phyloP scores from a whole-genome alignment of 1,140 invertebrate genomes.

The Temnothorax nylanderi region DNA sequence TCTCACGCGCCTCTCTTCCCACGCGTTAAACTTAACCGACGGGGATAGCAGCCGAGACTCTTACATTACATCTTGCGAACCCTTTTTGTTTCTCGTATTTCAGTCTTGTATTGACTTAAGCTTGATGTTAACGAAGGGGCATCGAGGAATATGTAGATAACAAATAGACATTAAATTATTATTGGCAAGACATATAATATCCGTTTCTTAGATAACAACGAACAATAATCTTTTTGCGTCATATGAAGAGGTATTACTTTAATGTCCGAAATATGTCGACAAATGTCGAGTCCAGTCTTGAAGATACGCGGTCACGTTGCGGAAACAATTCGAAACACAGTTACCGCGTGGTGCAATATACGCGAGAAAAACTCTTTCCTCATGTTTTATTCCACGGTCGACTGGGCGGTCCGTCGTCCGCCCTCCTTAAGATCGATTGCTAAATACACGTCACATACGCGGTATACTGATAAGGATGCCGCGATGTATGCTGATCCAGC shows the following conservation, averaged over 20 bases:
- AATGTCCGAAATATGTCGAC: not conserved
- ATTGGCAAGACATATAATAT: not conserved
- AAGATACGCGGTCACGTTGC: conserved; percentile 33
- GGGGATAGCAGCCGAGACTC: not conserved
- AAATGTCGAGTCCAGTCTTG: not conserved
- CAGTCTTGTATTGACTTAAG: not conserved
- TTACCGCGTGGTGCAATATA: not conserved
- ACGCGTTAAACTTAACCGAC: conserved; percentile 58
- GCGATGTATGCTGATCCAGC: conserved; percentile 15
- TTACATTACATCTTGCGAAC: not conserved
- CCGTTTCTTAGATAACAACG: not conserved
- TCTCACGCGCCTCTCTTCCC: conserved; percentile 71
- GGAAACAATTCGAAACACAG: conserved; percentile 3
- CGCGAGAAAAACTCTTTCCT: conserved; percentile 60
- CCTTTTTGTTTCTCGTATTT: conserved; percentile 6
- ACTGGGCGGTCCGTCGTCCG: conserved; percentile 64
- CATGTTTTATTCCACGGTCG: conserved; percentile 71
- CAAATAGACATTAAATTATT: not conserved
- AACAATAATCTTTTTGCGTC: not conserved
- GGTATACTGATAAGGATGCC: not conserved
- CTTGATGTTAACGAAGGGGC: not conserved
- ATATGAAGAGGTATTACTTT: not conserved
- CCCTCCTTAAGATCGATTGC: conserved; percentile 67
- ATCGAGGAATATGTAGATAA: not conserved
- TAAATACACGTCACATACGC: conserved; percentile 52